Evolutionary conservation across 1,140 invertebrate genomes (phyloP).

Genomic region (Micrasema minimum): DNA sequence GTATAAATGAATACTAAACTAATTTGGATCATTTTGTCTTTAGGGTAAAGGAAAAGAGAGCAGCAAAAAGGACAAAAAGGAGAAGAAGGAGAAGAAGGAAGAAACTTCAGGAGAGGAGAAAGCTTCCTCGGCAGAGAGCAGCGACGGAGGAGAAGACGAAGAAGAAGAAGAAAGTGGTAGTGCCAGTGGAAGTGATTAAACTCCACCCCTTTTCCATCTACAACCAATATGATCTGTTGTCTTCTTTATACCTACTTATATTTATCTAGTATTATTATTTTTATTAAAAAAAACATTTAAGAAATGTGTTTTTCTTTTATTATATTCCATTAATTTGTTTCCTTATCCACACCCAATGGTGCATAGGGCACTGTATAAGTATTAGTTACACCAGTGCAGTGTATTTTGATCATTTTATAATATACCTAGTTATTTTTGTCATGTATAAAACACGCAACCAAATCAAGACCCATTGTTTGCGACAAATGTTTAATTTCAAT

Average conservation of each 20-base stretch:
- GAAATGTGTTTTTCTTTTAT: background rate
- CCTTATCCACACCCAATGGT: too few species aligned
- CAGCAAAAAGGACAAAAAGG: conserved; percentile 38
- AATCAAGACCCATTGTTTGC: too few species aligned
- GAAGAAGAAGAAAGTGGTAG: conserved; percentile 26
- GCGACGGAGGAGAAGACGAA: conserved; percentile 43
- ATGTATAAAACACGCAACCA: too few species aligned
- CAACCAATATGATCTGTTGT: conserved; percentile 7
- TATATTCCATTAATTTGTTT: too few species aligned
- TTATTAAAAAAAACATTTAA: conserved; percentile 1
- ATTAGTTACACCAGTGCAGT: too few species aligned
- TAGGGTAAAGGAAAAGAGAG: conserved; percentile 57
- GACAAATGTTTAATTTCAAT: too few species aligned
- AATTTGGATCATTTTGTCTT: too few species aligned
- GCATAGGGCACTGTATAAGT: too few species aligned
- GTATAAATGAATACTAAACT: too few species aligned
- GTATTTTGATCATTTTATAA: too few species aligned
- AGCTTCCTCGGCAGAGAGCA: conserved; percentile 44
- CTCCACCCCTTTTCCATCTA: background rate
- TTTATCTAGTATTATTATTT: conserved; percentile 3
- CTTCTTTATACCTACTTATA: conserved; percentile 1
- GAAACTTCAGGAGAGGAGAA: conserved; percentile 34
- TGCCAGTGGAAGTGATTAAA: conserved; percentile 47
- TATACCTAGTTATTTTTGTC: too few species aligned
- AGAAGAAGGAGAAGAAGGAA: conserved; percentile 35